These are phyloP conservation scores for Siderastrea radians DNA, from an alignment of 92 coral and sea anemone genomes.

Conservation along the genomic window DNA sequence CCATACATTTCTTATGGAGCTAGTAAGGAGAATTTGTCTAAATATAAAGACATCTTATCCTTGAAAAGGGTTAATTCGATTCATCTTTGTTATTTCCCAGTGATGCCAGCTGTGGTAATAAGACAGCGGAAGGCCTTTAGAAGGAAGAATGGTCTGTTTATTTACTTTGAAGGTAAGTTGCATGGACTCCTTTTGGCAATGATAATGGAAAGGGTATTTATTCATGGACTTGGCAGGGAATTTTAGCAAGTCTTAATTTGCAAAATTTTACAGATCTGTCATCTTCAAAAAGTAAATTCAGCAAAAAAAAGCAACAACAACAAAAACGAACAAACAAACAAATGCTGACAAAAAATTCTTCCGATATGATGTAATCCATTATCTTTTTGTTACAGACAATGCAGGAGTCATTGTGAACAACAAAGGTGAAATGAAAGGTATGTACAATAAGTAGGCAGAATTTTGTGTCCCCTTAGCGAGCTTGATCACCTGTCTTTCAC, in stretches of 20 bases:
- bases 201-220: neutral
- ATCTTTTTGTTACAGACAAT: slow-evolving; percentile 72
- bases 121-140: slow-evolving; percentile 98
- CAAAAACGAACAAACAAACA: too few species aligned
- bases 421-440: slow-evolving; percentile 99
- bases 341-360: too few species aligned
- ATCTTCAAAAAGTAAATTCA: too few species aligned
- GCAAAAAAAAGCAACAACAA: too few species aligned
- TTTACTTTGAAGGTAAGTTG: slow-evolving; percentile 94
- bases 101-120: slow-evolving; percentile 98
- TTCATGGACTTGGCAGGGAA: too few species aligned
- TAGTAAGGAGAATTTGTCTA: too few species aligned
- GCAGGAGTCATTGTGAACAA: slow-evolving; percentile 98
- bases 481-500: neutral
- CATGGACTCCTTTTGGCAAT: neutral
- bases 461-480: neutral
- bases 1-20: too few species aligned
- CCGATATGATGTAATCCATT: neutral
- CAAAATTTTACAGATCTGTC: too few species aligned
- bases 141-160: slow-evolving; percentile 98
- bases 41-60: too few species aligned
- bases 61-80: neutral
- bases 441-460: too few species aligned
- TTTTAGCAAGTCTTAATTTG: too few species aligned
- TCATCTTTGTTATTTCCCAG: slow-evolving; percentile 38